Base-by-base conservation (phyloP, 2,797 vertebrate species). In the Enteromius viviparus region DNA sequence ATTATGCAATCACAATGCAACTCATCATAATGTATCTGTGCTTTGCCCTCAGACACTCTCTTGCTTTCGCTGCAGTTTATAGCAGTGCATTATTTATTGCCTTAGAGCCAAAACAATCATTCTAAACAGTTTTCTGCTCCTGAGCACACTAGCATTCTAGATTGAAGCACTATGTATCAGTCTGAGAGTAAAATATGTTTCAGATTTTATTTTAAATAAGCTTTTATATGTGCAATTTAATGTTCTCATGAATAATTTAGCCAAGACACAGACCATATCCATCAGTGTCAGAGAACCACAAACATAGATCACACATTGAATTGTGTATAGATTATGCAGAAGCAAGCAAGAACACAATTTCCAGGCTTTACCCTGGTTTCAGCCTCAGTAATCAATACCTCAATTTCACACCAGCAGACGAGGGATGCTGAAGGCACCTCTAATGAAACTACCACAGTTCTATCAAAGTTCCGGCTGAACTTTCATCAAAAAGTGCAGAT, bases 1-100 rank as follows among this genome's bases (percentile, higher is more conserved):
- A 81, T 72, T 81, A 66, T 74, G 40, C 64, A 81, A 74, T 82
- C 64, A 58, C 80, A 65, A 87, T 87, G 87, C 83, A 85, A 1
- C 87, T 89, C 90, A 88, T 91, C 45, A 87, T 90, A 81, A 89
- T 90, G 84, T 85, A 89, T 85, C 65, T 21, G 62, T 75, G 81
- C 85, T 55, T 42, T 15, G 71, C 79, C 85, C 87, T 88, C 70
- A 78, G 80, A 68, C 84, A 85, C 82, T 88, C 88, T 85, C 83
- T 51, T 17, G 77, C 81, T 76, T 53, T 82, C 49, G 88, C 8
- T 40, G 69, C 37, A 88, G 86, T 76, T 74, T 84, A 69, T 66
- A 69, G 34, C 45, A 74, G 80, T 80, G 62, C 72, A 85, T 78
- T 82, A 82, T 85, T 81, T 82, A 85, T 78, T 78, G 69, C 66